Conservation (phyloP, 2,888 invertebrate genomes). For the Drosophila basisetae region DNA sequence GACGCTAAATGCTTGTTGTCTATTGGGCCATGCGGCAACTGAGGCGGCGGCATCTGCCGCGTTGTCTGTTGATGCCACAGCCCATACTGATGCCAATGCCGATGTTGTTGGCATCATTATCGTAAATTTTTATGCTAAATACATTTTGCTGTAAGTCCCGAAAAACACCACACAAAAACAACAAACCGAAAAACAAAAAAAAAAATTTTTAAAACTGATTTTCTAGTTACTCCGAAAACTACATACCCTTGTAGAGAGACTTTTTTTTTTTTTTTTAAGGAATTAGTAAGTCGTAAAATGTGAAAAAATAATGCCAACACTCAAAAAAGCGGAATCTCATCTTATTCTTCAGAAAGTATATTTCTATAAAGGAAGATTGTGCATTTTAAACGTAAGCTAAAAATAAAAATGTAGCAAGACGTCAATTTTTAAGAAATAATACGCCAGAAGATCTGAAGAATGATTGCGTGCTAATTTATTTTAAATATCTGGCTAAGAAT, state of each 20-base stretch:
- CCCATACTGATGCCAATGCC: slow-evolving; percentile 44
- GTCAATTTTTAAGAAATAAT: neutral
- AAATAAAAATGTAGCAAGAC: neutral
- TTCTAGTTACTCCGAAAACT: neutral
- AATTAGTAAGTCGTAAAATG: neutral
- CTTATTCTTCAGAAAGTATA: neutral
- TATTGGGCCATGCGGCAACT: slow-evolving; percentile 55
- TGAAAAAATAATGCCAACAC: neutral
- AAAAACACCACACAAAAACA: slow-evolving; percentile 39
- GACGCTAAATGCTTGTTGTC: slow-evolving; percentile 53
- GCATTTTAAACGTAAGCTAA: neutral
- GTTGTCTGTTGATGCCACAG: slow-evolving; percentile 22
- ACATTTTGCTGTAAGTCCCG: slow-evolving; percentile 75
- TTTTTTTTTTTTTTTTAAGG: too few species aligned
- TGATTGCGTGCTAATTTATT: too few species aligned
- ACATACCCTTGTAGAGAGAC: neutral
- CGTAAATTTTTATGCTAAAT: slow-evolving; percentile 84
- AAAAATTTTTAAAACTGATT: neutral
- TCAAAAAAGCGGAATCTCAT: too few species aligned
- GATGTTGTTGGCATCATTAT: slow-evolving; percentile 73
- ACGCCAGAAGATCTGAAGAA: too few species aligned
- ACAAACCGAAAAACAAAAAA: slow-evolving; percentile 7
- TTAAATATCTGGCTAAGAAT: neutral
- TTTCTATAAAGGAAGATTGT: neutral
- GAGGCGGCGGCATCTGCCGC: slow-evolving; percentile 37